A percentile compares a stretch with the other conserved stretches of the same genome.
These are phyloP conservation scores for Ladona fulva DNA, from an alignment of 1,140 invertebrate species.

Conservation along the genomic window DNA sequence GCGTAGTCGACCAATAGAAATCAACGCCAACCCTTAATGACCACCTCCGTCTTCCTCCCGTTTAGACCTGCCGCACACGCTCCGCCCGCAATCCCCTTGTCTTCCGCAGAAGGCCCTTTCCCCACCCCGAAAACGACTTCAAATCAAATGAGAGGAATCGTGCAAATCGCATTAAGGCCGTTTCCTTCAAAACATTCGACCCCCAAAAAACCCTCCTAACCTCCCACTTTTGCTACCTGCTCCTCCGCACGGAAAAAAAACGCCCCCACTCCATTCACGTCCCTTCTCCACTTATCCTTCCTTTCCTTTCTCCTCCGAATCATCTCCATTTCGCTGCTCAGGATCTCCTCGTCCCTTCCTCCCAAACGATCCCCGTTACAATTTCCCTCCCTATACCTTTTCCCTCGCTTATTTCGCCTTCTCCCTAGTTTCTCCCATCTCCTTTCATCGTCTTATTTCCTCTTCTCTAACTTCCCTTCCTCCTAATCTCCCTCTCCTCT, in stretches of 20 bases:
- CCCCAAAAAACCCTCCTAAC: background rate
- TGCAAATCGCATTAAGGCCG: conserved; percentile 3
- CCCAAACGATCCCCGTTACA: background rate
- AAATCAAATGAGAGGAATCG: conserved; percentile 9
- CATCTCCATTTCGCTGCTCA: background rate
- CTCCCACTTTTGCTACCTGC: too few species aligned
- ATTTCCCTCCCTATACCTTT: background rate
- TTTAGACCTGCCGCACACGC: background rate
- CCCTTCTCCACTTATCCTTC: background rate
- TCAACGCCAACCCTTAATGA: background rate
- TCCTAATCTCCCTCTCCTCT: background rate
- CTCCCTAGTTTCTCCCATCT: background rate
- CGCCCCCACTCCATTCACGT: background rate
- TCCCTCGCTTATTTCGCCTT: background rate
- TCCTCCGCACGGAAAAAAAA: too few species aligned
- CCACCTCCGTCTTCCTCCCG: background rate
- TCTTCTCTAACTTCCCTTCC: background rate
- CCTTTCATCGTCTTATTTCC: background rate
- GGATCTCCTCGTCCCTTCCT: background rate
- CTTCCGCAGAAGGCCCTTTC: background rate
- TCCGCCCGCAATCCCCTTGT: background rate
- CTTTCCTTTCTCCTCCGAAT: background rate
- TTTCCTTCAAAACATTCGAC: conserved; percentile 9
- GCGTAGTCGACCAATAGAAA: background rate
- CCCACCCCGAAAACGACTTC: background rate